phyloP scores from a whole-genome alignment of 2,797 vertebrate species.

The Coendou prehensilis region DNA sequence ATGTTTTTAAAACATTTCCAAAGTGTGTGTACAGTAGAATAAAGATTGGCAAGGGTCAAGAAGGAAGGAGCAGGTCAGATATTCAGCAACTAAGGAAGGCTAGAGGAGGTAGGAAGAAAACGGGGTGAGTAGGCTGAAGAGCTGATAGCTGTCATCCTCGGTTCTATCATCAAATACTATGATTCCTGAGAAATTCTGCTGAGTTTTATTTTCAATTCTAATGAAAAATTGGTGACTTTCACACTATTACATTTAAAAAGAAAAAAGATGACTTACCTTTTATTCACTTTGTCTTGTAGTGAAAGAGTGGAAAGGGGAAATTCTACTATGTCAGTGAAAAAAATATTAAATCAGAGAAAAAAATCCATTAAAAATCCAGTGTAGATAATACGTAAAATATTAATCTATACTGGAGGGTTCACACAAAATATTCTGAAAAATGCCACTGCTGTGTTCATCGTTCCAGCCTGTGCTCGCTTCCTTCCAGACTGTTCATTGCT shows the following conservation, averaged over 20 bases:
- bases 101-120: not conserved
- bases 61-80: not conserved
- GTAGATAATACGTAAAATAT: not conserved
- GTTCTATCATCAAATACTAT: not conserved
- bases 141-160: not conserved
- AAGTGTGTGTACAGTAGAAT: not conserved
- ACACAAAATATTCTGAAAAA: not conserved
- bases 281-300: not conserved
- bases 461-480: not conserved
- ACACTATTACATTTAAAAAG: not conserved
- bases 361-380: not conserved
- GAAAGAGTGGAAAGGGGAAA: not conserved
- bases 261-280: not conserved
- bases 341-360: not conserved
- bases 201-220: conserved; percentile 36
- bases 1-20: not conserved
- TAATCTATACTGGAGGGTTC: conserved; percentile 3
- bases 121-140: fast-evolving
- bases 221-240: conserved; percentile 5
- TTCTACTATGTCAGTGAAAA: not conserved
- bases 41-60: not conserved
- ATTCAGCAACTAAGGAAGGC: not conserved
- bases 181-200: not conserved
- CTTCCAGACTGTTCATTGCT: not conserved
- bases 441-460: fast-evolving